Evolutionary conservation across 2,888 invertebrate species (phyloP), one percentile per base, ranked within the genome.

Genomic region (Germaria angustata): DNA sequence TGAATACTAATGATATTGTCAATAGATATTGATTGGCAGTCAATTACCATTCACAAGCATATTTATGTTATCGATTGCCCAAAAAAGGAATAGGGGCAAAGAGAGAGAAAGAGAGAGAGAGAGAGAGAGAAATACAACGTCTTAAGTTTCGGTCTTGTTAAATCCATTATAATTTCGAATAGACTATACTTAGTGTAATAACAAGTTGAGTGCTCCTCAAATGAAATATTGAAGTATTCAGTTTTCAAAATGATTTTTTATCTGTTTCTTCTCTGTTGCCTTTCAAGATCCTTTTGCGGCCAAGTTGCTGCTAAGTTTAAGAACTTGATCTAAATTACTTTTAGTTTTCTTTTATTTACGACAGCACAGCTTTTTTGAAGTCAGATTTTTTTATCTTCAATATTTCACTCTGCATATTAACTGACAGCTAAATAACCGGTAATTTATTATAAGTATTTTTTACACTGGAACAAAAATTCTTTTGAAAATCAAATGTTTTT

Each of bases 391-490:
- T 20, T 39, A 2, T 51, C 2, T 53, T 15, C 32, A 55, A 44
- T 34, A 36, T 36, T 13, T 53, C 34, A n/a, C 57, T 49, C 22
- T 65, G 49, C 32, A 57, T 79, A 41, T 41, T 17, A 72, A 79
- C 72, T 65, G 79, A 72, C 72, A 79, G 63, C 66, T 39, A 79
- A 79, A 79, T 79, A 79, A 73, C 79, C 72, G 72, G 79, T 79
- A 72, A 79, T 79, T 79, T 65, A 66, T 79, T 79, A 57, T 57
- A 57, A 57, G 49, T 34, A 17, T 15, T 63, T 51, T 28, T 17
- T 39, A 72, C 72, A 79, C 69, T 71, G 34, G 0, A 15, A 55
- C 2, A 78, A 77, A 69, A 28, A 24, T 15, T 1, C 20, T 5
- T 28, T 28, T 28, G 9, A 20, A 1, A 1, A 2, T 22, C 0